Evolutionary conservation across 2,113 vertebrate genomes (phyloP), one percentile per base, ranked within the genome.

Genomic region (Dinomys branickii): DNA sequence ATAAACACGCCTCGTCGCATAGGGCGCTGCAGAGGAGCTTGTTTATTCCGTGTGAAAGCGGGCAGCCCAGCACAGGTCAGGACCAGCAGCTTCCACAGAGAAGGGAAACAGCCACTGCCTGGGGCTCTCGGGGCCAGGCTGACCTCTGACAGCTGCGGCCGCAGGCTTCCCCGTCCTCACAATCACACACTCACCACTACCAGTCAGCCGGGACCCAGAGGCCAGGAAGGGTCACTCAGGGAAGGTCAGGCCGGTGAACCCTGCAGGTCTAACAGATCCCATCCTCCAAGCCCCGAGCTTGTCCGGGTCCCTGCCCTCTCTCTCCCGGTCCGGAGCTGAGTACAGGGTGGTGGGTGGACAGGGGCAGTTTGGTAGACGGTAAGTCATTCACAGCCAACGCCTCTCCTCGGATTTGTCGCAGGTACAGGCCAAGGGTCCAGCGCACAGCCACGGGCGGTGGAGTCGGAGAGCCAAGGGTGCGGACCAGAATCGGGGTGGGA

Each of bases 1-100:
- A 85, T 77, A 96, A 97, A 95, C 97, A 96, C 69, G 41, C 58
- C 63, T 85, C 28, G 26, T 22, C 56, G 56, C 2, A 3, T 7
- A 22, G 11, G 56, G 20, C 17, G 13, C 90, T 10, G 16, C 56
- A 69, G 33, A 83, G 71, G 3, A 1, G 44, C 17, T 7, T 80
- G 83, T 82, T 97, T 96, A 59, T 80, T 95, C 26, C 20, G 17
- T 86, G 87, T 41, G n/a, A 88, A 95, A 47, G 56, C 85, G 0
- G 22, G 73, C 83, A n/a, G 87, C 50, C 52, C 90, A 22, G 88
- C 65, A 19, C 86, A 41, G 77, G 71, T 63, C 82, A 3, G 41
- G 61, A 90, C 24, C 85, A 91, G 24, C 83, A 7, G 56, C 78
- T 26, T 83, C 0, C 3, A 81, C 7, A 59, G 61, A 61, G 75